phyloP scores from a whole-genome alignment of 2,888 invertebrate species.

The Torymus aiolomorphi region DNA sequence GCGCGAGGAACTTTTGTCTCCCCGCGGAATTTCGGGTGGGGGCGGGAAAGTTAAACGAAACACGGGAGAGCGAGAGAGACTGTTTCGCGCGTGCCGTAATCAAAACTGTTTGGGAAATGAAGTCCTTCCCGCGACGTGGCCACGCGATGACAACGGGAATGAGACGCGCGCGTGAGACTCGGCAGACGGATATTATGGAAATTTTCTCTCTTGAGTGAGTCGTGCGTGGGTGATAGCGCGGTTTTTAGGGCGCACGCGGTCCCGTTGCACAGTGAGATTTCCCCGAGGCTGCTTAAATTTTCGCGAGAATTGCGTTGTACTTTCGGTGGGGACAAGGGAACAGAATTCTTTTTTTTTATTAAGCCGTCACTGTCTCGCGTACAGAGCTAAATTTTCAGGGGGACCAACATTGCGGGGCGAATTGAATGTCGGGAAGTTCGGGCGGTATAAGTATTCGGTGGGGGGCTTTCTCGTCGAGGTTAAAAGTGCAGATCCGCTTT shows the following conservation, averaged over 20 bases:
- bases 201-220: conserved; percentile 15
- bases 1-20: conserved; percentile 41
- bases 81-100: conserved; percentile 29
- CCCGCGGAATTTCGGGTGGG: conserved; percentile 36
- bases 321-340: background rate
- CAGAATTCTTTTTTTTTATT: no score
- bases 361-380: no score
- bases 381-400: no score
- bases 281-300: conserved; percentile 37
- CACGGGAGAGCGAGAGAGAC: background rate
- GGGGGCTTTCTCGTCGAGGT: no score
- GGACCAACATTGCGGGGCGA: no score
- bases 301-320: background rate
- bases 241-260: background rate
- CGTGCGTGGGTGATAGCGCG: background rate
- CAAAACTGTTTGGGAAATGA: conserved; percentile 50
- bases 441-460: no score
- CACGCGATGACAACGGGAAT: background rate
- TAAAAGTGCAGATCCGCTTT: background rate
- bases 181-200: conserved; percentile 48
- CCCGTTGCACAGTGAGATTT: background rate
- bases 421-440: no score
- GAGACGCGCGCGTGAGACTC: background rate
- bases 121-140: conserved; percentile 8
- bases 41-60: conserved; percentile 47